Evolutionary conservation across 2,797 vertebrate species (phyloP), one percentile per base, ranked within the genome.

Genomic region (Cryptoprocta ferox): DNA sequence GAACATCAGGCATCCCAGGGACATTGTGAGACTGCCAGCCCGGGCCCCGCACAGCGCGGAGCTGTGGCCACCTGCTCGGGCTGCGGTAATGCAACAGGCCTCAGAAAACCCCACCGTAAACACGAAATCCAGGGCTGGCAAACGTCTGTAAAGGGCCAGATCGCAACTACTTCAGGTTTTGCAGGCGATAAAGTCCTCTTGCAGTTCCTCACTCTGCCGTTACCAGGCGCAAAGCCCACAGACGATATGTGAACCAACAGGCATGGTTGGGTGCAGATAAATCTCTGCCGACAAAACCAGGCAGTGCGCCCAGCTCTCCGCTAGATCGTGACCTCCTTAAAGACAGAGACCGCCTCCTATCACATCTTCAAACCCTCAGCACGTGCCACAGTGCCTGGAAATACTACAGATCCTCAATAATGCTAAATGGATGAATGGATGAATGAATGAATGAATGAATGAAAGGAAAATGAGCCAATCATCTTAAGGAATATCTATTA

Each of bases 171-270:
- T 19, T 56, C 9, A 21, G 30, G 70, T 14, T 70, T 37, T 59
- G 35, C 48, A 8, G 37, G 82, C n/a, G 28, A 15, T 0, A 0
- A 0, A 26, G 48, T 37, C 81, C 39, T 2, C 2, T 1, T 12
- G 39, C 13, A 21, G 66, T 24, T 24, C 21, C 30, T n/a, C 39
- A 7, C 35, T 35, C 13, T 28, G 37, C 68, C 0, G 0, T 1
- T 10, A 5, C 0, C 32, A 61, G 5, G 26, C 13, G 18, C 21
- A 75, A 56, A 70, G 80, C n/a, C 71, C 15, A 1, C 12, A 4
- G 2, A 30, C 26, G n/a, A 0, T 2, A 6, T 1, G 48, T 13
- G 10, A 0, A 42, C 73, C 15, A 5, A 68, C 4, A 6, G 56
- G 63, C 5, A 0, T 0, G 5, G 19, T 1, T 18, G 39, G 42